Base-by-base conservation (phyloP, 2,888 invertebrate genomes). In the Dyspetes luteomarginatus region DNA sequence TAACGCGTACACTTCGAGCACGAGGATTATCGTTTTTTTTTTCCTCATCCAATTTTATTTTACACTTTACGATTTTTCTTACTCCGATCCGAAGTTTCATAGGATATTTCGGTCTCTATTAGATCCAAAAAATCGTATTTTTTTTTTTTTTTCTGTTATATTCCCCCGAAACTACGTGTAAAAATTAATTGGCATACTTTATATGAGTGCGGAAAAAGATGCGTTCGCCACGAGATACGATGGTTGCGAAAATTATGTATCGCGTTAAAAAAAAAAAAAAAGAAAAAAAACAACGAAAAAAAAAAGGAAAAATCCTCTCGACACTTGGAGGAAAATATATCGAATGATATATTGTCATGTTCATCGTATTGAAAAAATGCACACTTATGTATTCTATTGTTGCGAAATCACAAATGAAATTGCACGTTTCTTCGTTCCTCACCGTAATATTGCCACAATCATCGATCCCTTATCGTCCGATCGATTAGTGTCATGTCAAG, bases 21-120 rank as follows among this genome's bases (percentile, higher is more conserved):
- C 56, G 24, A 41, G 15, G 30, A 3, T 72, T 17, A 5, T 36
- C 26, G 28, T 26, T 22, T 73, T 22, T 43, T 17, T 15, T 30
- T 30, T 36, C 5, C 26, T 5, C 15, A 19, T 60, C 22, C 30
- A 17, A 45, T 50, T 36, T 50, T 50, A 50, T 50, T 30, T 28
- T 19, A 43, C 64, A 15, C 22, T 9, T 36, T 4, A 48, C 24
- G 0, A 60, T 48, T 36, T 12, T 67, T 65, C 26, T 71, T 58
- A 72, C 60, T 73, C 55, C 15, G 60, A 68, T 62, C 67, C 62
- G 45, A 65, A 73, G 69, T 78, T 74, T 50, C 75, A 76, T 75
- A 64, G 58, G 17, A 45, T 81, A 79, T 82, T 30, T 43, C 12
- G 24, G 15, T 36, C 55, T 9, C 7, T 28, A 24, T 5, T 19